These are phyloP conservation scores for Amphilophus citrinellus DNA, from an alignment of 2,113 vertebrate species.

Conservation along the genomic window DNA sequence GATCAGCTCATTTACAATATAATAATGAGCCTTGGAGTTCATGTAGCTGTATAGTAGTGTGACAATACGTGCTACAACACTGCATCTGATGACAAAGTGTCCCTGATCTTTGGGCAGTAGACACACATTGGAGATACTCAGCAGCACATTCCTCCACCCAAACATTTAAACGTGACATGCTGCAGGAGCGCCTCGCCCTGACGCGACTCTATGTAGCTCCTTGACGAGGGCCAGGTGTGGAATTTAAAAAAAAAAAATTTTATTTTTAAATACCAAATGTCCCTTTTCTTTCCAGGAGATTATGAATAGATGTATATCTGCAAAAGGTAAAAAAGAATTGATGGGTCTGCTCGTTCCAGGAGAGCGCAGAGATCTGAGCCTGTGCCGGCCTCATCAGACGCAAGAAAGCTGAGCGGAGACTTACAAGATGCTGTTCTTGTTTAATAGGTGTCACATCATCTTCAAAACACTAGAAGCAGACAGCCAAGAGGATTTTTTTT, in stretches of 20 bases:
- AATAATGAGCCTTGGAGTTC: background rate
- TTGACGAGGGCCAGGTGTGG: constrained; percentile 81
- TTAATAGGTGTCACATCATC: constrained; percentile 65
- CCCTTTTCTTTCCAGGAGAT: constrained; percentile 32
- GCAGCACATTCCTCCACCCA: constrained; percentile 83
- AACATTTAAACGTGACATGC: constrained; percentile 80
- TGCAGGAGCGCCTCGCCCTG: constrained; percentile 76
- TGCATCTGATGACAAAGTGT: constrained; percentile 36
- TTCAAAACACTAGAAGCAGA: constrained; percentile 45
- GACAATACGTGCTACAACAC: background rate
- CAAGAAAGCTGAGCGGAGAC: constrained; percentile 31
- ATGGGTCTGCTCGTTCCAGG: constrained; percentile 30
- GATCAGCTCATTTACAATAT: background rate
- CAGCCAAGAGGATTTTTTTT: background rate
- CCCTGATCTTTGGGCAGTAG: constrained; percentile 20
- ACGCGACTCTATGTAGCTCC: constrained; percentile 44
- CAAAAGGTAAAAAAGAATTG: constrained; percentile 18
- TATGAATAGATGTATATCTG: constrained; percentile 67
- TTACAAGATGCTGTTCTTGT: constrained; percentile 59
- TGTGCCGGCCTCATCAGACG: constrained; percentile 43
- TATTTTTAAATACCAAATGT: constrained; percentile 40
- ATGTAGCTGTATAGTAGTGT: background rate
- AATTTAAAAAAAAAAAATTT: constrained; percentile 50
- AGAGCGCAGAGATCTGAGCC: constrained; percentile 44
- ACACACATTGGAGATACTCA: constrained; percentile 65